Evolutionary conservation across 2,797 vertebrate species (phyloP), one percentile per base, ranked within the genome.

Genomic region (Etheostoma nigrum): DNA sequence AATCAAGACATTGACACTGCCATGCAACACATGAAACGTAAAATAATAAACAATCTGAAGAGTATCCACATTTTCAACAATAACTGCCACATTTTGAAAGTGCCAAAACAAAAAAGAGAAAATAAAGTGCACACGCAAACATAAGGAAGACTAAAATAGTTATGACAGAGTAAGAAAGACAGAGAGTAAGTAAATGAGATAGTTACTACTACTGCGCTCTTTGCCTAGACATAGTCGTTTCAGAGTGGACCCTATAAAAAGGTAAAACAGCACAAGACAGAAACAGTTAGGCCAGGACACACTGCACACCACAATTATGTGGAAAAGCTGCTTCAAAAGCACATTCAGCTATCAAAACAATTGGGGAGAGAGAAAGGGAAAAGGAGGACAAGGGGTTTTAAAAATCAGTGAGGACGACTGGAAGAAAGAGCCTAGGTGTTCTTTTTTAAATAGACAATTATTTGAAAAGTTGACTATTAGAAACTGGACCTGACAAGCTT

Each of bases 191-290:
- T 93, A 96, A 96, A 96, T 89, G 87, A 93, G 97, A 99, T 99
- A 99, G 96, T 99, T 99, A 99, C 97, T 97, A 97, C 97, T 98
- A 97, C 97, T 98, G 96, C 97, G 97, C 93, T 99, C 97, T 98
- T 99, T 99, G 96, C 97, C 97, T 96, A 99, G 97, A 97, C 97
- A 99, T 94, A 99, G 97, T 96, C 97, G 97, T 97, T 98, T 99
- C 97, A 99, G 95, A 95, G 97, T 98, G 94, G 97, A 98, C 97
- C 97, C 97, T 99, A 97, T 94, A 86, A 92, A 95, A 95, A 95
- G 96, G 96, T 95, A 97, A 95, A 95, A 97, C 93, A 95, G 96
- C 96, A 98, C 95, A 97, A 97, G 96, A 98, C 96, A 99, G 72
- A 97, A 89, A 97, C 95, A 95, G 93, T 97, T 99, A 99, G 96